phyloP scores from a whole-genome alignment of 1,140 invertebrate species.

The Magallana gigas region DNA sequence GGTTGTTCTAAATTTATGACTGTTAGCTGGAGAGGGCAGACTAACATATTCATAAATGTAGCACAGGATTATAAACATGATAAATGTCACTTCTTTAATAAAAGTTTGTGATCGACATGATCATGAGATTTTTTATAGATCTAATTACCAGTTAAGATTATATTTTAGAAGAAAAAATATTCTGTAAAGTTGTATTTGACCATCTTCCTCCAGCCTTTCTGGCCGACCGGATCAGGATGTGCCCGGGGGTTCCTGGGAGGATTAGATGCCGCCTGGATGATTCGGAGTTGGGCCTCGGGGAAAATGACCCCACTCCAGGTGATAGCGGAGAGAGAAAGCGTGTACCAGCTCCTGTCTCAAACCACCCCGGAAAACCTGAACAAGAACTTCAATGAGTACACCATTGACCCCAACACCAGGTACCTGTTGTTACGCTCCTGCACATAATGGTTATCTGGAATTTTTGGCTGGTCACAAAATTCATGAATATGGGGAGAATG shows the following conservation, averaged over 20 bases:
- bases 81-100: no score
- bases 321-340: constrained; percentile 95
- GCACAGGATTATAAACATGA: no score
- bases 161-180: background rate
- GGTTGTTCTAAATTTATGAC: no score
- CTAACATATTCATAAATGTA: no score
- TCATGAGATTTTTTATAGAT: background rate
- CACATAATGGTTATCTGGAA: no score
- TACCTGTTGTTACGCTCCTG: constrained; percentile 49
- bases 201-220: constrained; percentile 89
- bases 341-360: constrained; percentile 94
- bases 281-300: constrained; percentile 89
- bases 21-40: no score
- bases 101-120: no score
- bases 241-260: constrained; percentile 97
- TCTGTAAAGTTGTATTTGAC: constrained; percentile 2
- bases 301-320: constrained; percentile 81
- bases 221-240: constrained; percentile 98
- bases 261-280: constrained; percentile 97
- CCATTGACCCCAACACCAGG: constrained; percentile 91
- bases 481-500: no score
- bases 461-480: no score
- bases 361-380: constrained; percentile 97
- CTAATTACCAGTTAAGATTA: no score
- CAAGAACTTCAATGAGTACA: constrained; percentile 92